phyloP scores from a whole-genome alignment of 64 coral and sea anemone genomes.

The Trachythela sp. region DNA sequence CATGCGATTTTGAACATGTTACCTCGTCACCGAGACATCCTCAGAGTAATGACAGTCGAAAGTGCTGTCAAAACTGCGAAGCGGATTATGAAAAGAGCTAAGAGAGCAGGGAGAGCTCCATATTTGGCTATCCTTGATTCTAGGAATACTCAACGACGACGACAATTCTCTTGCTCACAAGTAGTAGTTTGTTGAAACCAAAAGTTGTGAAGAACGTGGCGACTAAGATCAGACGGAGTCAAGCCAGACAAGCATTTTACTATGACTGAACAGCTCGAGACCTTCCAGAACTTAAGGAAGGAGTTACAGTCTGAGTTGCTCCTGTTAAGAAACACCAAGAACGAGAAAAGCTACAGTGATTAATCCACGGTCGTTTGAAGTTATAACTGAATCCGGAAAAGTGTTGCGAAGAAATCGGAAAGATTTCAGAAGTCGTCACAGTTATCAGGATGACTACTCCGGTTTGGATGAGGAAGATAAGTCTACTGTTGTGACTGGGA shows the following conservation, averaged over 20 bases:
- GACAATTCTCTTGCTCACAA: constrained; percentile 14
- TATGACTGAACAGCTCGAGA: constrained; percentile 20
- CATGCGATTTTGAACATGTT: constrained; percentile 22
- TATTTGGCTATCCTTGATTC: constrained; percentile 22
- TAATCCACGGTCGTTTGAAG: constrained; percentile 24
- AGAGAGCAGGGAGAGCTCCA: not conserved
- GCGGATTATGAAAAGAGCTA: constrained; percentile 13
- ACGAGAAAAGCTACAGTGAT: constrained; percentile 27
- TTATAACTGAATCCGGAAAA: constrained; percentile 17
- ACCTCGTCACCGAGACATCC: too few species aligned
- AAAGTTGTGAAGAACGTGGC: constrained; percentile 1
- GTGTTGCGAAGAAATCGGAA: too few species aligned
- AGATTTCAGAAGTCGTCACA: too few species aligned
- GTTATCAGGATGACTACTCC: too few species aligned
- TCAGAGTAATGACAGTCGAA: constrained; percentile 18
- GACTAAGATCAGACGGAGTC: not conserved
- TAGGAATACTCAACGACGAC: constrained; percentile 21
- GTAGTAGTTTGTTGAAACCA: constrained; percentile 13
- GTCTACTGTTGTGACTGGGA: too few species aligned
- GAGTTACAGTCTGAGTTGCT: constrained; percentile 28
- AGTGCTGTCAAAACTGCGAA: constrained; percentile 11
- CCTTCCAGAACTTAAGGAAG: not conserved
- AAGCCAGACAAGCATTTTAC: constrained; percentile 10
- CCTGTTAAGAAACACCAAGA: constrained; percentile 23
- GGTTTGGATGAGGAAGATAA: too few species aligned